These are phyloP conservation scores for Parauchenoglanis ngamensis DNA, from an alignment of 2,797 vertebrate species.

Conservation along the genomic window DNA sequence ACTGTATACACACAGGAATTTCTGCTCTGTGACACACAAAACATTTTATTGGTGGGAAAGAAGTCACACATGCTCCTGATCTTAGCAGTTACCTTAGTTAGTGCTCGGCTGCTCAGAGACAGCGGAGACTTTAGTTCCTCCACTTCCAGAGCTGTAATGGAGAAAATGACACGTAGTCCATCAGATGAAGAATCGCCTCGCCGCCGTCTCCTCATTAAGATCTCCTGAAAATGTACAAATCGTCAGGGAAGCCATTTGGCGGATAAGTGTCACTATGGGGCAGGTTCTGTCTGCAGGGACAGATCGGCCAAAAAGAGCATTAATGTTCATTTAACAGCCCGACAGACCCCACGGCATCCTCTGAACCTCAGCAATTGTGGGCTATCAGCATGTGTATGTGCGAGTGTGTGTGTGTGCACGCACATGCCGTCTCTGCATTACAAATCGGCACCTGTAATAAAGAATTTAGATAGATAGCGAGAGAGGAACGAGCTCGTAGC, in stretches of 20 bases:
- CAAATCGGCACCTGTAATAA: slow-evolving; percentile 68
- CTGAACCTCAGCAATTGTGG: slow-evolving; percentile 58
- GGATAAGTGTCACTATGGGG: slow-evolving; percentile 62
- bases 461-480: slow-evolving; percentile 59
- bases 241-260: slow-evolving; percentile 56
- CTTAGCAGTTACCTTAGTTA: no score
- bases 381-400: slow-evolving; percentile 66
- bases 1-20: neutral
- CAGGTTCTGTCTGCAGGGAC: slow-evolving; percentile 66
- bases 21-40: neutral
- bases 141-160: slow-evolving; percentile 48
- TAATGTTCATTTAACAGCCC: slow-evolving; percentile 75
- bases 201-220: slow-evolving; percentile 54
- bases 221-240: slow-evolving; percentile 64
- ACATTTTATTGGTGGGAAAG: neutral
- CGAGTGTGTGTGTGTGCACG: slow-evolving; percentile 51
- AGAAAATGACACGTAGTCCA: slow-evolving; percentile 54
- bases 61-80: neutral
- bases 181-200: slow-evolving; percentile 31
- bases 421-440: slow-evolving; percentile 57
- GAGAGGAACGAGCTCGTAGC: slow-evolving; percentile 28
- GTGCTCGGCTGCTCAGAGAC: neutral
- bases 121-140: neutral
- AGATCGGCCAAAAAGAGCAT: slow-evolving; percentile 64
- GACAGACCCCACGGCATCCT: slow-evolving; percentile 68